A percentile compares a stretch with the other conserved stretches of the same genome.
Evolutionary conservation across 2,888 invertebrate species (phyloP).

Genomic region (Zygothrica quintamaculata): DNA sequence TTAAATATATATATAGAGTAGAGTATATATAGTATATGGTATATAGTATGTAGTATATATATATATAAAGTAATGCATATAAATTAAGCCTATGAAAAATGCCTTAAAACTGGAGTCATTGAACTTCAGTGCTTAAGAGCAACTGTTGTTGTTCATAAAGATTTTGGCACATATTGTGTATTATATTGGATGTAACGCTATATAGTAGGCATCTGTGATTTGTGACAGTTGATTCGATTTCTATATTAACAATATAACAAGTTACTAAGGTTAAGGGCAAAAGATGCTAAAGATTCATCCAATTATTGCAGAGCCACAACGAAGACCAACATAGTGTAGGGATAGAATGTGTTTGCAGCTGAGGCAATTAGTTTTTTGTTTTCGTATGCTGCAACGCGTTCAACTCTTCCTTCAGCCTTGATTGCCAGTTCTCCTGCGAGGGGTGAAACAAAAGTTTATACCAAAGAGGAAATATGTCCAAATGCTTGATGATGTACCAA

Average conservation of each 20-base stretch:
- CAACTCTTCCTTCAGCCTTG: constrained; percentile 83
- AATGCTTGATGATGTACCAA: constrained; percentile 43
- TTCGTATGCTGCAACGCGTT: constrained; percentile 78
- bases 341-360: constrained; percentile 46
- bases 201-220: constrained; percentile 36
- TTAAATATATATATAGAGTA: constrained; percentile 40
- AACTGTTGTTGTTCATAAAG: constrained; percentile 33
- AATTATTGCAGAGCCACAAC: constrained; percentile 48
- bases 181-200: constrained; percentile 8
- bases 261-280: constrained; percentile 69
- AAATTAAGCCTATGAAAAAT: constrained; percentile 54
- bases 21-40: constrained; percentile 12
- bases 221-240: no score
- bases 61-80: constrained; percentile 34
- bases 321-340: neutral
- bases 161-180: constrained; percentile 66
- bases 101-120: constrained; percentile 25
- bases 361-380: constrained; percentile 75
- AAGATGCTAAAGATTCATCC: constrained; percentile 58
- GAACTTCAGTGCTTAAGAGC: constrained; percentile 12
- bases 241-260: constrained; percentile 74
- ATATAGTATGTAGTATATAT: constrained; percentile 11
- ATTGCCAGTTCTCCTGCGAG: constrained; percentile 82
- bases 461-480: constrained; percentile 44
- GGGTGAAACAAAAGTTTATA: constrained; percentile 58